Evolutionary conservation across 2,888 invertebrate species (phyloP), one percentile per base, ranked within the genome.

Genomic region (Eupithecia insigniata): DNA sequence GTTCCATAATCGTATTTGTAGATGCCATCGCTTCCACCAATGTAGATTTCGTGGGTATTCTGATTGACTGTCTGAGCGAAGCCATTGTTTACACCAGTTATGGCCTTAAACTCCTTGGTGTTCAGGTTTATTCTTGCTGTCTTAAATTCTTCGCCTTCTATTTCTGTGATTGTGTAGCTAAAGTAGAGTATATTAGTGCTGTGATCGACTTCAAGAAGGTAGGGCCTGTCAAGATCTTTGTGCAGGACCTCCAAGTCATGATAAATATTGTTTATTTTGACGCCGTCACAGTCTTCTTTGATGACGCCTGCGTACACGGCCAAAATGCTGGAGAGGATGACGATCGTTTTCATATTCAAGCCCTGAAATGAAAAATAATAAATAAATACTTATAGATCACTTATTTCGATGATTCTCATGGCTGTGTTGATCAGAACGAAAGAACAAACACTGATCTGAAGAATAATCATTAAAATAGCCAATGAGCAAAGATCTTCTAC

Each of bases 51-150:
- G 16, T 90, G 85, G 7, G 82, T 86, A 30, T 80, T 79, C 39
- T 85, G 84, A 71, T 92, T 89, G 0, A 92, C 87, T 1, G 91
- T 79, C 81, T 90, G 91, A 2, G 90, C 87, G 43, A 92, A 92
- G 0, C 91, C 92, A 39, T 91, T 89, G 0, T 74, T 77, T 1
- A 90, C 77, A 2, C 84, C 87, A 43, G 84, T 79, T 12, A 92
- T 84, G 12, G 85, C 83, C 30, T 76, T 81, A 43, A 87, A 89
- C 69, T 89, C 86, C 71, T 89, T 89, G 0, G 86, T 88, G 39
- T 89, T 84, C 7, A 92, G 76, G 71, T 91, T 85, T 0, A 92
- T 73, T 77, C 84, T 87, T 0, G 88, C 89, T 6, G 87, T 84
- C 79, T 82, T 86, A 75, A 86, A 90, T 70, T 77, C 76, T 7